These are phyloP conservation scores for Loriculus beryllinus DNA, from an alignment of 2,797 vertebrate genomes.

Conservation along the genomic window DNA sequence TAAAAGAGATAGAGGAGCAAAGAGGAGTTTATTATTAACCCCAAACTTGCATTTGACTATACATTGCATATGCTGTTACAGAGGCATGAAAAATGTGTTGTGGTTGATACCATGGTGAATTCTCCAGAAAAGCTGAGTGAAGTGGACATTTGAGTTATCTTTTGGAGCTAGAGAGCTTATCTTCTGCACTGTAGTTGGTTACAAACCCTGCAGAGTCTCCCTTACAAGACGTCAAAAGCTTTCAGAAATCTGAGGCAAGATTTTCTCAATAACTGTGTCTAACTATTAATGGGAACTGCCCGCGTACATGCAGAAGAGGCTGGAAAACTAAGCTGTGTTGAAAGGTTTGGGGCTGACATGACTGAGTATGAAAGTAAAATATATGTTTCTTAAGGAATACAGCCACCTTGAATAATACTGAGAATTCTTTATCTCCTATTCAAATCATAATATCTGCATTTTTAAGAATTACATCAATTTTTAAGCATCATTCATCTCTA, in stretches of 20 bases:
- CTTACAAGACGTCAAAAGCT: neutral
- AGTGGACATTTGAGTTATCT: neutral
- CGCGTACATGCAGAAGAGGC: neutral
- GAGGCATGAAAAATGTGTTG: neutral
- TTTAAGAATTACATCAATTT: constrained; percentile 50
- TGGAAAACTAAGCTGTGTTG: neutral
- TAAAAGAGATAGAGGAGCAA: neutral
- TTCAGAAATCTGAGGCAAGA: neutral
- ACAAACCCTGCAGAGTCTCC: neutral
- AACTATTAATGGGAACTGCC: neutral
- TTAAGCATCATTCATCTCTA: constrained; percentile 64
- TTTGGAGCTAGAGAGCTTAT: neutral
- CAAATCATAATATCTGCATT: neutral
- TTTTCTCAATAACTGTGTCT: neutral
- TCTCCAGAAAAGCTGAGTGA: neutral
- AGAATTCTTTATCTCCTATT: constrained; percentile 44
- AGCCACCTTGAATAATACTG: neutral
- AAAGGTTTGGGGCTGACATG: neutral
- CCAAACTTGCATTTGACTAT: neutral
- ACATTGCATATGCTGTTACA: neutral
- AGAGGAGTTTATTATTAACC: neutral
- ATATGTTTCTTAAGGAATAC: neutral
- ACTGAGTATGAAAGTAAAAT: neutral
- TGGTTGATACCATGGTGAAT: neutral
- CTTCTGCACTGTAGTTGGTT: neutral